A percentile compares a stretch with the other conserved stretches of the same genome.
phyloP scores from a whole-genome alignment of 2,888 invertebrate species.

The Seladonia tumulorum region DNA sequence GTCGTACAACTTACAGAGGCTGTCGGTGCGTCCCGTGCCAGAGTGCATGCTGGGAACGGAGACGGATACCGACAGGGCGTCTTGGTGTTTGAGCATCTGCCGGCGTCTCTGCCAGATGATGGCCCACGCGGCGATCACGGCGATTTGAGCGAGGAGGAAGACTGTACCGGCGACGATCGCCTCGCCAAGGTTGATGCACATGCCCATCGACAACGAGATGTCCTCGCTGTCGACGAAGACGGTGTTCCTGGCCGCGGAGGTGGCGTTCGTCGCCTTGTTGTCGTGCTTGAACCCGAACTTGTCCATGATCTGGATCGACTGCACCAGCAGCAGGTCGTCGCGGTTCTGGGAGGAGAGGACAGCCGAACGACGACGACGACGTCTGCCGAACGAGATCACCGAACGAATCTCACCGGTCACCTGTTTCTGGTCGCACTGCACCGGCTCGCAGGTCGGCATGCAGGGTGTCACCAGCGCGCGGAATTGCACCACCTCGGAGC shows the following conservation, averaged over 20 bases:
- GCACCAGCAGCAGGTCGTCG: constrained; percentile 94
- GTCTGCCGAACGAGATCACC: constrained; percentile 92
- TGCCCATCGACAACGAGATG: constrained; percentile 83
- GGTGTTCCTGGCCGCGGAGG: constrained; percentile 87
- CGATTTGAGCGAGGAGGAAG: constrained; percentile 94
- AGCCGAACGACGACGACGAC: constrained; percentile 88
- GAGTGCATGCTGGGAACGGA: constrained; percentile 88
- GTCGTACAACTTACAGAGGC: constrained; percentile 95
- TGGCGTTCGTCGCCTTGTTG: constrained; percentile 75
- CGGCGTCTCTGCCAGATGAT: constrained; percentile 94
- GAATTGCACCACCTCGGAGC: constrained; percentile 97
- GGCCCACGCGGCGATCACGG: constrained; percentile 94
- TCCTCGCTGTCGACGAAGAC: constrained; percentile 89
- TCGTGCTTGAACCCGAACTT: constrained; percentile 94
- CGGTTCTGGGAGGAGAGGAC: constrained; percentile 86
- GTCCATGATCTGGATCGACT: constrained; percentile 96
- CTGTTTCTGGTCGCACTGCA: constrained; percentile 94
- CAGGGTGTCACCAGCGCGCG: constrained; percentile 97
- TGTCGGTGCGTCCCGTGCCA: constrained; percentile 88
- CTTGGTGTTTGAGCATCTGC: constrained; percentile 87
- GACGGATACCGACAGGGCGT: constrained; percentile 87
- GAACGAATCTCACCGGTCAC: constrained; percentile 93
- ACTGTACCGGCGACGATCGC: constrained; percentile 94
- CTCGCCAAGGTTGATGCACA: constrained; percentile 92
- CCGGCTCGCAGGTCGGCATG: constrained; percentile 96